Percentiles rank a stretch among this genome's conserved stretches.
phyloP scores from a whole-genome alignment of 2,888 invertebrate species.

The Sarcophaga rosellei region DNA sequence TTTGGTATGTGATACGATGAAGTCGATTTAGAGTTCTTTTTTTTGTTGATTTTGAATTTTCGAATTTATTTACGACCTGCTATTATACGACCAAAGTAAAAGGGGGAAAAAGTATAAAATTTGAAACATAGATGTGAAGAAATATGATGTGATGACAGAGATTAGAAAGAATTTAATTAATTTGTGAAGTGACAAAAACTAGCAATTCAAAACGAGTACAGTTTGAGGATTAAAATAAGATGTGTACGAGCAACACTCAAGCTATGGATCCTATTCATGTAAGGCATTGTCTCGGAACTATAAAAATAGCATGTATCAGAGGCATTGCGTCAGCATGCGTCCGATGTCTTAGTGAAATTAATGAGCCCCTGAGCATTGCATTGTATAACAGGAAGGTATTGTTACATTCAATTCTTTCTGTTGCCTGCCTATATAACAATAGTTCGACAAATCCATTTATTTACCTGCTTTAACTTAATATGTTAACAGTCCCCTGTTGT shows the following conservation, averaged over 20 bases:
- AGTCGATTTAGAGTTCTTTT: background rate
- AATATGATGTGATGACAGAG: background rate
- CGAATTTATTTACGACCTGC: conserved; percentile 80
- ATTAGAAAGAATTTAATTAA: background rate
- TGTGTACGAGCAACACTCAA: background rate
- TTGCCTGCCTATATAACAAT: too few species aligned
- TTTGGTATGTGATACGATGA: background rate
- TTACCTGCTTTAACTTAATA: too few species aligned
- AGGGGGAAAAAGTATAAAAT: background rate
- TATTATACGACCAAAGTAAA: conserved; percentile 72
- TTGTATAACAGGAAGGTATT: too few species aligned
- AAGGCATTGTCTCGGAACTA: background rate
- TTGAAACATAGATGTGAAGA: background rate
- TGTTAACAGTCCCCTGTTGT: too few species aligned
- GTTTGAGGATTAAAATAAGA: background rate
- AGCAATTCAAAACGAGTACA: too few species aligned
- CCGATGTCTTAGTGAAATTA: too few species aligned
- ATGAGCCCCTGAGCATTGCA: too few species aligned
- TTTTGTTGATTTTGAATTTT: conserved; percentile 70
- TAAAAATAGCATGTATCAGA: too few species aligned
- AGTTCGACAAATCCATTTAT: too few species aligned
- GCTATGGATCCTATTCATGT: background rate
- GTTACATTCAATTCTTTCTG: too few species aligned
- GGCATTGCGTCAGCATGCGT: too few species aligned
- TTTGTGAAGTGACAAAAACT: background rate